Evolutionary conservation across 2,888 invertebrate species (phyloP).

Genomic region (Agapostemon virescens): DNA sequence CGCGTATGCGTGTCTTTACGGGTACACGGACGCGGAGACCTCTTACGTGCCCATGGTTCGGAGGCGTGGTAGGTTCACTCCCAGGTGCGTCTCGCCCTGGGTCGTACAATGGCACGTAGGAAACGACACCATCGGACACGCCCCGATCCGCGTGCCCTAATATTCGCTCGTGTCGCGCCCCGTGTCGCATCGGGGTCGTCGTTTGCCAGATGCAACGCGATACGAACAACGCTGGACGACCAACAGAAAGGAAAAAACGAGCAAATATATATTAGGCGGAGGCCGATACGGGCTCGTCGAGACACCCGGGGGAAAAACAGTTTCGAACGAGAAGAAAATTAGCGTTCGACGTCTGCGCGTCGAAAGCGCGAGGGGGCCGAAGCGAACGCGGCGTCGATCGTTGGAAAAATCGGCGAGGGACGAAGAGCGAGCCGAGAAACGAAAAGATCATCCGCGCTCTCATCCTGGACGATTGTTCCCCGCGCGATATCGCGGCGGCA

Average conservation of each 20-base stretch:
- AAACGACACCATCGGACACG: slow-evolving; percentile 77
- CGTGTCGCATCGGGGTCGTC: slow-evolving; percentile 60
- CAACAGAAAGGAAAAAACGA: slow-evolving; percentile 22
- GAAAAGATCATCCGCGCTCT: slow-evolving; percentile 26
- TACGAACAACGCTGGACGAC: slow-evolving; percentile 7
- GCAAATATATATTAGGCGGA: slow-evolving; percentile 38
- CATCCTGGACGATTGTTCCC: slow-evolving; percentile 26
- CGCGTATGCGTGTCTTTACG: slow-evolving; percentile 50
- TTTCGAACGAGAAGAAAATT: background rate
- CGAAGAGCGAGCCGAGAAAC: slow-evolving; percentile 13
- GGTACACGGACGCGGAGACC: slow-evolving; percentile 64
- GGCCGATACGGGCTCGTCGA: background rate
- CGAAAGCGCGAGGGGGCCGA: background rate
- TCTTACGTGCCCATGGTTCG: slow-evolving; percentile 71
- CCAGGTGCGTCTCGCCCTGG: slow-evolving; percentile 78
- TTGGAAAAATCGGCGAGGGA: background rate
- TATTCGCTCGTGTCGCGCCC: slow-evolving; percentile 72
- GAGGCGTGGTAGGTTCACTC: slow-evolving; percentile 78
- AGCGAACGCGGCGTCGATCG: background rate
- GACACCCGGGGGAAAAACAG: background rate
- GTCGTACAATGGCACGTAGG: slow-evolving; percentile 73
- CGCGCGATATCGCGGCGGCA: slow-evolving; percentile 22
- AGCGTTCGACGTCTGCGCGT: background rate
- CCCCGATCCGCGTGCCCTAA: slow-evolving; percentile 78
- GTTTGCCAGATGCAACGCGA: slow-evolving; percentile 72